Evolutionary conservation across 2,888 invertebrate genomes (phyloP).

Genomic region (Empis stercorea): DNA sequence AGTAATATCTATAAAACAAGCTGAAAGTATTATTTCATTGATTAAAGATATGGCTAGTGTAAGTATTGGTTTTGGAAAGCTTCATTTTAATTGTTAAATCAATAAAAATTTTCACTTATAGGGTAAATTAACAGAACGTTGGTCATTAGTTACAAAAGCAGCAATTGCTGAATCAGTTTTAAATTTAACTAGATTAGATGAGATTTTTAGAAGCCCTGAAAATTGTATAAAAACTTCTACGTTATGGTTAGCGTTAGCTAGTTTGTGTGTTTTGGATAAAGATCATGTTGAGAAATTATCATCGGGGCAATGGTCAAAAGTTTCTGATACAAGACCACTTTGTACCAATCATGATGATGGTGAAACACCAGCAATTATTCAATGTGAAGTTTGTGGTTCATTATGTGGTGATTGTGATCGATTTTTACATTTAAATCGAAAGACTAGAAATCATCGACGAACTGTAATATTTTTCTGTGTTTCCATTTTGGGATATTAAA

Average conservation of each 20-base stretch:
- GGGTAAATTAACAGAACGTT: constrained; percentile 74
- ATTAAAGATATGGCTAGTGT: constrained; percentile 88
- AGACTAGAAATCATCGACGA: constrained; percentile 72
- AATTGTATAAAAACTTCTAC: constrained; percentile 73
- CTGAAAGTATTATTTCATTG: constrained; percentile 74
- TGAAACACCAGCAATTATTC: constrained; percentile 80
- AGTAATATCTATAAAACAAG: constrained; percentile 67
- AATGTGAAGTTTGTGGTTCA: constrained; percentile 82
- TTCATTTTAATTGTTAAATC: not conserved
- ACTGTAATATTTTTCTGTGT: constrained; percentile 22
- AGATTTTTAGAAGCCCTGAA: constrained; percentile 57
- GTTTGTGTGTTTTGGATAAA: constrained; percentile 82
- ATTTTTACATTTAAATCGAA: constrained; percentile 82
- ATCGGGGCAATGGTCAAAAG: constrained; percentile 65
- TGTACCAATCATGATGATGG: constrained; percentile 97
- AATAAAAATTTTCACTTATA: constrained; percentile 28
- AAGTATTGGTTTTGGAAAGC: constrained; percentile 25
- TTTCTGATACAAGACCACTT: constrained; percentile 51
- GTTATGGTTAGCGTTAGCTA: constrained; percentile 85
- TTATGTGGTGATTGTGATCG: constrained; percentile 94
- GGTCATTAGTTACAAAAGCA: constrained; percentile 78
- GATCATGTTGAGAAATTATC: constrained; percentile 76
- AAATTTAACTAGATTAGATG: constrained; percentile 67
- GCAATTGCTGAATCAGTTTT: constrained; percentile 79
- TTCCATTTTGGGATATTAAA: not conserved